phyloP scores from a whole-genome alignment of 1,140 invertebrate species.

The Brachionus sp. region DNA sequence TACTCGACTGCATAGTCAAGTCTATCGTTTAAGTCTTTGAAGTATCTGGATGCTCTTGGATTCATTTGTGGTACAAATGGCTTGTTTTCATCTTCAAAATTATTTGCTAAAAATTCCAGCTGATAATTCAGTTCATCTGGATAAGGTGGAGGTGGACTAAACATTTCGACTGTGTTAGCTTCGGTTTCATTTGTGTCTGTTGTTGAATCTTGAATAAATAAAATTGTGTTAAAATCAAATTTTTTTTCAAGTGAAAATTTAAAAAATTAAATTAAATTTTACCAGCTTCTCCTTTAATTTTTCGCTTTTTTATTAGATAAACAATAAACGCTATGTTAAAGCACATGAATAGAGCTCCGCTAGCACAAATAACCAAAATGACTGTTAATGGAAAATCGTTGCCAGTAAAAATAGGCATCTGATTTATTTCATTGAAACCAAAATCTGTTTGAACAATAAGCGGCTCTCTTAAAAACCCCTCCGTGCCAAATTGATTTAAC shows the following conservation, averaged over 20 bases:
- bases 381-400: slow-evolving; percentile 38
- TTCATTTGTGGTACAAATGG: slow-evolving; percentile 42
- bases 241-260: not conserved
- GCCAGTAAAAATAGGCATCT: slow-evolving; percentile 37
- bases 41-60: not conserved
- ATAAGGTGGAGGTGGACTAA: slow-evolving; percentile 38
- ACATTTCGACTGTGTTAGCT: slow-evolving; percentile 45
- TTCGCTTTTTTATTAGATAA: slow-evolving; percentile 28
- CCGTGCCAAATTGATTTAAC: slow-evolving; percentile 29
- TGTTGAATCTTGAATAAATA: not conserved
- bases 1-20: slow-evolving; percentile 40
- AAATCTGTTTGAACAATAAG: slow-evolving; percentile 46
- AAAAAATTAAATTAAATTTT: not conserved
- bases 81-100: slow-evolving; percentile 43
- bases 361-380: slow-evolving; percentile 34
- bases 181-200: slow-evolving; percentile 42
- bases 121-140: slow-evolving; percentile 42
- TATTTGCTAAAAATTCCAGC: not conserved
- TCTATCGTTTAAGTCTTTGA: slow-evolving; percentile 32
- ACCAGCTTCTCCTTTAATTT: slow-evolving; percentile 44
- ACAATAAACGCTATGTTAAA: slow-evolving; percentile 42
- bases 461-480: slow-evolving; percentile 37
- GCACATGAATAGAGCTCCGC: slow-evolving; percentile 29
- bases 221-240: not conserved
- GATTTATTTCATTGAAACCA: slow-evolving; percentile 42